A percentile compares a stretch with the other conserved stretches of the same genome.
Evolutionary conservation across 2,888 invertebrate species (phyloP).

Genomic region (Agrochola macilenta): DNA sequence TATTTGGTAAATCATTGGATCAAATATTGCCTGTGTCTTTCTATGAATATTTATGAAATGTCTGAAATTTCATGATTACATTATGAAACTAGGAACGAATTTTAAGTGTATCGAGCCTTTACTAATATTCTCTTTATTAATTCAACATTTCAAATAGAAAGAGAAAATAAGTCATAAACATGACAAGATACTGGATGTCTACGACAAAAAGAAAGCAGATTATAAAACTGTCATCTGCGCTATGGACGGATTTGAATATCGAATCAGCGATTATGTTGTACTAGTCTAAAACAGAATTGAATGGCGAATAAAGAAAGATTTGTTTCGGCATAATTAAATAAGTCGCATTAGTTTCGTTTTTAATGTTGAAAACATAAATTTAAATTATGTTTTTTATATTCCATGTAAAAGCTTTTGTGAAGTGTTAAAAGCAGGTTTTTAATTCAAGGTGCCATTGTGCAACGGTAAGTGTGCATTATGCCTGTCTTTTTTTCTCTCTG

Average conservation of each 20-base stretch:
- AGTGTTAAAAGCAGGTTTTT: constrained; percentile 23
- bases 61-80: background rate
- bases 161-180: background rate
- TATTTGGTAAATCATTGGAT: constrained; percentile 17
- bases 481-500: constrained; percentile 4
- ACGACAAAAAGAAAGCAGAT: background rate
- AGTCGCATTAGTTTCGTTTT: constrained; percentile 7
- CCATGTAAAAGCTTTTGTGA: background rate
- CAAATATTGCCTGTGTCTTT: background rate
- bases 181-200: background rate
- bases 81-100: background rate
- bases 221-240: background rate
- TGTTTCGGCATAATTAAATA: background rate
- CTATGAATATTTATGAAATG: background rate
- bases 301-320: constrained; percentile 3
- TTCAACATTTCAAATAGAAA: background rate
- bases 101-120: background rate
- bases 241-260: background rate
- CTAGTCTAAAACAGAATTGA: constrained; percentile 6
- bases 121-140: too few relatives aligned
- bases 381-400: background rate
- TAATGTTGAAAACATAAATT: background rate
- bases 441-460: constrained; percentile 3
- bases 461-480: constrained; percentile 5
- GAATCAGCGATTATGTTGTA: background rate